A percentile compares a stretch with the other conserved stretches of the same genome.
Conservation (phyloP, 2,113 vertebrate species). For the Vidua macroura region DNA sequence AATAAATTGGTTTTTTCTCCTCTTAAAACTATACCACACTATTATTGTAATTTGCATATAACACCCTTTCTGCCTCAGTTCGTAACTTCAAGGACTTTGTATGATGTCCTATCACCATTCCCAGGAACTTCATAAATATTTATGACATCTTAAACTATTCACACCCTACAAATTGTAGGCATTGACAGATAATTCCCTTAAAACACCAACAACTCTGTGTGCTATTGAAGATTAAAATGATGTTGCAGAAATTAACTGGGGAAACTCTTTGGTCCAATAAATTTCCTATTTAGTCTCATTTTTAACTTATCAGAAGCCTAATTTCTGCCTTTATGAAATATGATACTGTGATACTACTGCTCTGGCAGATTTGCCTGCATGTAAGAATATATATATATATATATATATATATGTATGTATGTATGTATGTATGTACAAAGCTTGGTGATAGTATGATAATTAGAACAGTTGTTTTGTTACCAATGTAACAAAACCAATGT, state of each 20-base stretch:
- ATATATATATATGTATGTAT: no score
- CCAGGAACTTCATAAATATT: conserved; percentile 34
- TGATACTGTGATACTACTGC: neutral
- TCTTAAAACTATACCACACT: neutral
- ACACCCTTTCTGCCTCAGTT: conserved; percentile 8
- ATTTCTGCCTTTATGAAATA: neutral
- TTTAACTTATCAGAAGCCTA: neutral
- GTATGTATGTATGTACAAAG: no score
- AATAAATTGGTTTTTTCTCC: neutral
- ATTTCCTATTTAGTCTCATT: neutral
- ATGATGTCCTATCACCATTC: neutral
- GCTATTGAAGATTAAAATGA: neutral
- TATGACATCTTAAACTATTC: conserved; percentile 19
- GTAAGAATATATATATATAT: neutral
- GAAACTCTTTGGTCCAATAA: neutral
- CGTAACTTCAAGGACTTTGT: neutral
- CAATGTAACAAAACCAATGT: neutral
- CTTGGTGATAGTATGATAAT: neutral
- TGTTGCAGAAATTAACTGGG: neutral
- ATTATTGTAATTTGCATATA: neutral
- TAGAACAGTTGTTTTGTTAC: neutral
- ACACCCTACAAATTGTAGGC: conserved; percentile 17
- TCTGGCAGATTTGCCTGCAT: neutral
- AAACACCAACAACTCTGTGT: neutral
- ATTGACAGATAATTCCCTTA: neutral